Evolutionary conservation across 2,888 invertebrate species (phyloP), one percentile per base, ranked within the genome.

Genomic region (Helicoverpa assulta): DNA sequence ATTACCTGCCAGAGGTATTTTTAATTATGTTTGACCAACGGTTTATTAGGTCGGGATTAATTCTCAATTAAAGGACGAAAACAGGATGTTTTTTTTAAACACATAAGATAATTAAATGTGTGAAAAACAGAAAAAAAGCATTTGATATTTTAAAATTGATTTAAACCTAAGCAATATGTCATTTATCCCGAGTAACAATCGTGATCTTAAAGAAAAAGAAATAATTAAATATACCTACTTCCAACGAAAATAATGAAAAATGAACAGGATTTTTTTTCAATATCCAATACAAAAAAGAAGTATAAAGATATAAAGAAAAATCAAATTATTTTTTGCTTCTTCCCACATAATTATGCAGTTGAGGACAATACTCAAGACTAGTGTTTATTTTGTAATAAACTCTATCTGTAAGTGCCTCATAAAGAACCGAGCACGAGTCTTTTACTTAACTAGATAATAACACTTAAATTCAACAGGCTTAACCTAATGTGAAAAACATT

Each of bases 11-110:
- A 40, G 59, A 78, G 47, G 76, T 14, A 67, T 88, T 90, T 91
- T 90, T 89, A 90, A 91, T 91, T 89, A 88, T 88, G 81, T 89
- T 88, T 88, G 89, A 85, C 76, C 79, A 80, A 78, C 85, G 82
- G 73, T 86, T 87, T 87, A 86, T 86, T 84, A 84, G 85, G 79
- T 70, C 67, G 18, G 75, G 84, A 87, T 88, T 86, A 84, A 88
- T 86, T 67, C 81, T 87, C 88, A 85, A 89, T 89, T 88, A 85
- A 89, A 88, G 85, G 87, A 85, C 63, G 71, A 57, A 61, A 62
- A 54, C 63, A 50, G 67, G 21, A 47, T 47, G 43, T 54, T 18
- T 55, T 53, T 71, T 67, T 40, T 37, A 4, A 29, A 29, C 1
- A 21, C 21, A 21, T 21, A 21, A 21, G 21, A 21, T 21, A 21